Percentiles rank a stretch among this genome's conserved stretches.
Conservation (phyloP, 2,888 invertebrate species). For the Netelia virgata region DNA sequence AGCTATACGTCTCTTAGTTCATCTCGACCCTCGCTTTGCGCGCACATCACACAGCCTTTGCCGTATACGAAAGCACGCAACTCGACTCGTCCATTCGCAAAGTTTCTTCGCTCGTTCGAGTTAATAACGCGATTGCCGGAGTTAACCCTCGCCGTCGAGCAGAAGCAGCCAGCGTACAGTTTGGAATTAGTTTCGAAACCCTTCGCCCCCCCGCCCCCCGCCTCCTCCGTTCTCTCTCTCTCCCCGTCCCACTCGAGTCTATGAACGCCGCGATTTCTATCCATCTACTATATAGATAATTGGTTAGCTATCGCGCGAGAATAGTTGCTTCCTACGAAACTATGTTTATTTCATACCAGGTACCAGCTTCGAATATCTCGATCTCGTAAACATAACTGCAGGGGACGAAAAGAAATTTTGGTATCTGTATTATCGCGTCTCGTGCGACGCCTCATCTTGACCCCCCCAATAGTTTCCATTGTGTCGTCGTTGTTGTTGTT, state of each 20-base stretch:
- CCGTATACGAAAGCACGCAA: slow-evolving; percentile 23
- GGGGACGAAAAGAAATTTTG: too few species aligned
- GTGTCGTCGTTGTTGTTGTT: too few species aligned
- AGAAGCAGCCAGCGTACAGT: slow-evolving; percentile 74
- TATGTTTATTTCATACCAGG: neutral
- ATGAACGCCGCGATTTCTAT: slow-evolving; percentile 10
- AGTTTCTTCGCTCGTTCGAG: slow-evolving; percentile 63
- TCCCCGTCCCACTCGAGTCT: slow-evolving; percentile 38
- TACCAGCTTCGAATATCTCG: neutral
- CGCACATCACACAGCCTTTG: neutral
- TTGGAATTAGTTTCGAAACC: slow-evolving; percentile 71
- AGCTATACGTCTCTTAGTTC: slow-evolving; percentile 42
- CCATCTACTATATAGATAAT: slow-evolving; percentile 9
- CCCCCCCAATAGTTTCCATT: too few species aligned
- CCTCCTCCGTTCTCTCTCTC: too few species aligned
- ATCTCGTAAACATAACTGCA: neutral
- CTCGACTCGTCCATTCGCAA: slow-evolving; percentile 58
- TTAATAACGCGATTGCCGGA: slow-evolving; percentile 75
- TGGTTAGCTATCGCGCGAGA: slow-evolving; percentile 13
- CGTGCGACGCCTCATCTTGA: too few species aligned
- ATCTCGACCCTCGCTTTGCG: slow-evolving; percentile 16
- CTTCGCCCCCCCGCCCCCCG: slow-evolving; percentile 22
- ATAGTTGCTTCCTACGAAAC: slow-evolving; percentile 27
- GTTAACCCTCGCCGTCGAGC: slow-evolving; percentile 71
- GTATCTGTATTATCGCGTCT: too few species aligned